Evolutionary conservation across 2,797 vertebrate species (phyloP).

Genomic region (Rousettus madagascariensis): DNA sequence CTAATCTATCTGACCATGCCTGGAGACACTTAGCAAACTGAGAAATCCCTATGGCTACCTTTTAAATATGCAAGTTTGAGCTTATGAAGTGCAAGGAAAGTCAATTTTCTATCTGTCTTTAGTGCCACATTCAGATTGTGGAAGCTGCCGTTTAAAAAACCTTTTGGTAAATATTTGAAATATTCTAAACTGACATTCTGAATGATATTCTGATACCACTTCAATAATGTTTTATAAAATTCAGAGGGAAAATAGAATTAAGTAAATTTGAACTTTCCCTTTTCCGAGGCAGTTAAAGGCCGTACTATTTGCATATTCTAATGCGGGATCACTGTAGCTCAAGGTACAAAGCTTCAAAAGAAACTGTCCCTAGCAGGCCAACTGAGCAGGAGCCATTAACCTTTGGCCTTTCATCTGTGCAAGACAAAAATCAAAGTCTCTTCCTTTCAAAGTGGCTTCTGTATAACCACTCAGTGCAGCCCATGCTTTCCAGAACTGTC

Average conservation of each 20-base stretch:
- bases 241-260: conserved; percentile 78
- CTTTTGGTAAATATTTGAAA: conserved; percentile 82
- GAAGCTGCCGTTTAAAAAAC: conserved; percentile 68
- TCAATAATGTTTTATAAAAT: conserved; percentile 81
- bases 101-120: conserved; percentile 63
- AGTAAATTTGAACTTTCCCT: conserved; percentile 82
- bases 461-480: conserved; percentile 58
- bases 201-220: conserved; percentile 80
- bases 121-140: conserved; percentile 64
- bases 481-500: conserved; percentile 77
- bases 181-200: conserved; percentile 82
- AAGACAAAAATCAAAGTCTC: conserved; percentile 81
- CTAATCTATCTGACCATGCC: background rate
- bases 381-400: conserved; percentile 76
- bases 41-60: conserved; percentile 11
- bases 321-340: conserved; percentile 74
- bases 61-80: conserved; percentile 62
- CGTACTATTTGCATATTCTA: conserved; percentile 78
- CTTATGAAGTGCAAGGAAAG: conserved; percentile 43
- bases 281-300: conserved; percentile 77
- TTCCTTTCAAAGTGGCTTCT: conserved; percentile 74
- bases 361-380: conserved; percentile 74
- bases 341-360: conserved; percentile 76
- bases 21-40: conserved; percentile 40
- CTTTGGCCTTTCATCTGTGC: conserved; percentile 70